phyloP scores from a whole-genome alignment of 2,888 invertebrate genomes.

The Sarcophaga variegata region DNA sequence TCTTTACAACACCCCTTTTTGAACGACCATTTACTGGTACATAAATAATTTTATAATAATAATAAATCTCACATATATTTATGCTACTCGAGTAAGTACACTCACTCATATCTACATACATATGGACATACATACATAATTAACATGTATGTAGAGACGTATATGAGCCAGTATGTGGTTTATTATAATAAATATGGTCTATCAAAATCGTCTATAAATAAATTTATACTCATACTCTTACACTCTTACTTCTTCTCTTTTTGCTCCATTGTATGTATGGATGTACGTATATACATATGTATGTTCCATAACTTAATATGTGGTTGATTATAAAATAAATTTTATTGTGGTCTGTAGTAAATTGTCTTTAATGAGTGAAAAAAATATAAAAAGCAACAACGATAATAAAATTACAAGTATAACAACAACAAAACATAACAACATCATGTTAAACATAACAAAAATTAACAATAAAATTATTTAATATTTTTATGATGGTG shows the following conservation, averaged over 20 bases:
- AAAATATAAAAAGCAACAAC: conserved; percentile 7
- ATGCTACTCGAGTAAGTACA: neutral
- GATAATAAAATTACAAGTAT: conserved; percentile 20
- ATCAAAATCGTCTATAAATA: conserved; percentile 36
- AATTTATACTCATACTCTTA: neutral
- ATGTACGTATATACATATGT: conserved; percentile 18
- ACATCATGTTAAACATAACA: conserved; percentile 56
- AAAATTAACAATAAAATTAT: conserved; percentile 66
- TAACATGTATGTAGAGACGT: conserved; percentile 5
- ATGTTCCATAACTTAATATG: conserved; percentile 57
- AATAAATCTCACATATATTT: neutral
- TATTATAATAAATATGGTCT: conserved; percentile 53
- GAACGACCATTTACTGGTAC: too few relatives aligned
- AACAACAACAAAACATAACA: conserved; percentile 48
- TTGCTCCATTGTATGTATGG: neutral
- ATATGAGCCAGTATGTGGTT: conserved; percentile 8
- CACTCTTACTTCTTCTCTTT: neutral
- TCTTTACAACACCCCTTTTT: too few relatives aligned
- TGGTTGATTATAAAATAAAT: conserved; percentile 68
- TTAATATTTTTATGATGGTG: conserved; percentile 48
- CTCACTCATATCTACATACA: neutral
- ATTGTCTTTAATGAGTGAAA: conserved; percentile 65
- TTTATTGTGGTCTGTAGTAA: conserved; percentile 66
- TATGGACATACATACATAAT: neutral
- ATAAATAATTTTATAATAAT: too few relatives aligned